These are phyloP conservation scores for Archips xylosteana DNA, from an alignment of 2,888 invertebrate genomes.

Conservation along the genomic window DNA sequence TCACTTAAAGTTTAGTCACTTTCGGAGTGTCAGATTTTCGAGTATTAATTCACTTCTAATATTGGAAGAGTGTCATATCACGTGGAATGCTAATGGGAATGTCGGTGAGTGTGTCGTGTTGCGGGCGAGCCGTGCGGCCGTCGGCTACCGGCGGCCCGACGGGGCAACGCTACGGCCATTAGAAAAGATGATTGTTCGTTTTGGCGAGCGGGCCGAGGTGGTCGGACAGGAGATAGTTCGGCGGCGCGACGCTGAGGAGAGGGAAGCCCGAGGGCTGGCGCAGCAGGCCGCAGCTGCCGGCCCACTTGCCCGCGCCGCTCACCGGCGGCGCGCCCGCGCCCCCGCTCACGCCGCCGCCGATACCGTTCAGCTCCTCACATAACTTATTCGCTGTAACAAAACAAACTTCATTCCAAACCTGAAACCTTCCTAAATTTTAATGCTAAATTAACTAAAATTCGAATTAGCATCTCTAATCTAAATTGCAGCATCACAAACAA, in stretches of 20 bases:
- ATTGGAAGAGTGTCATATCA: constrained; percentile 48
- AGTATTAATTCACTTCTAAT: constrained; percentile 51
- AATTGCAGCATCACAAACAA: constrained; percentile 53
- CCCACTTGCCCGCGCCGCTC: constrained; percentile 83
- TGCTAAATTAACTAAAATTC: constrained; percentile 15
- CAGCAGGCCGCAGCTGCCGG: constrained; percentile 87
- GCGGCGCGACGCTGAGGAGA: constrained; percentile 85
- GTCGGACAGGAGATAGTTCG: constrained; percentile 87
- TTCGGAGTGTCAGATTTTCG: constrained; percentile 43
- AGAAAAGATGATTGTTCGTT: constrained; percentile 88
- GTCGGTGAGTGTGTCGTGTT: constrained; percentile 37
- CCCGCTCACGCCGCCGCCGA: constrained; percentile 67
- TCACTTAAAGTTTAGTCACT: constrained; percentile 28
- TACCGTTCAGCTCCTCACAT: constrained; percentile 77
- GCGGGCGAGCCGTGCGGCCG: constrained; percentile 19
- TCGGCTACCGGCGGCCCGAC: constrained; percentile 13
- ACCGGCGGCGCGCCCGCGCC: constrained; percentile 69
- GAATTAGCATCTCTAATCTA: constrained; percentile 32
- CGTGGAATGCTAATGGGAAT: constrained; percentile 44
- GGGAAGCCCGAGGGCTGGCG: constrained; percentile 87
- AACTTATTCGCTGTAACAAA: constrained; percentile 74
- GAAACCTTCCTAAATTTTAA: constrained; percentile 2
- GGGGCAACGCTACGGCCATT: constrained; percentile 67
- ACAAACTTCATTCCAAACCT: constrained; percentile 37
- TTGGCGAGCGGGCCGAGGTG: constrained; percentile 86